These are phyloP conservation scores for Leistus spinibarbis DNA, from an alignment of 2,888 invertebrate species.

Conservation along the genomic window DNA sequence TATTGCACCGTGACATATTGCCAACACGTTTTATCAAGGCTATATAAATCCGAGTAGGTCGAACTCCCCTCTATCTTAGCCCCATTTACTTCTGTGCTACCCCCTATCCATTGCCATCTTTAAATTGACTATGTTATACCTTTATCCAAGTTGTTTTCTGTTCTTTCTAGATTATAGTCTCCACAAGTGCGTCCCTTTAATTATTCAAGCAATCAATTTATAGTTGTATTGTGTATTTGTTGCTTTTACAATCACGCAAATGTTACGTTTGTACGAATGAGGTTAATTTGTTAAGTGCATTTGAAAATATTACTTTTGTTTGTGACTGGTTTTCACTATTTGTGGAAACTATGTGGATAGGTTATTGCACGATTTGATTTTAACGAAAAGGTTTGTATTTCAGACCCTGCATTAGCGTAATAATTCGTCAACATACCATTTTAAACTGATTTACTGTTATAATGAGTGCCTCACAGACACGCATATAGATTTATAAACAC, in stretches of 20 bases:
- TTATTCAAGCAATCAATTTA: background rate
- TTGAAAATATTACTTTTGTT: background rate
- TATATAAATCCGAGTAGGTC: background rate
- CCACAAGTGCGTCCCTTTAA: background rate
- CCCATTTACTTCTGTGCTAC: background rate
- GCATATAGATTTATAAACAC: too few species aligned
- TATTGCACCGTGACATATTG: conserved; percentile 33
- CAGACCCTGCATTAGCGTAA: too few species aligned
- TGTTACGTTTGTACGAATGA: background rate
- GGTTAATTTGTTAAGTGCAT: background rate
- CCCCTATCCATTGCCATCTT: background rate
- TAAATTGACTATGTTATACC: too few species aligned
- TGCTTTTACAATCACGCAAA: background rate
- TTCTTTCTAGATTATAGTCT: background rate
- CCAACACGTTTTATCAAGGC: conserved; percentile 29
- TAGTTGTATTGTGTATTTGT: background rate
- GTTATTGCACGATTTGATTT: too few species aligned
- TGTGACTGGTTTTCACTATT: too few species aligned
- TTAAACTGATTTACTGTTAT: too few species aligned
- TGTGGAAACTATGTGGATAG: too few species aligned
- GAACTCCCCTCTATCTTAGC: background rate
- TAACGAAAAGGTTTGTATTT: too few species aligned
- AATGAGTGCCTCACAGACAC: too few species aligned
- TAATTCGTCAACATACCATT: too few species aligned
- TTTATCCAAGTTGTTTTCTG: too few species aligned